Conservation (phyloP, 53 echinoderm and acorn worm species). For the Glandiceps talaboti region DNA sequence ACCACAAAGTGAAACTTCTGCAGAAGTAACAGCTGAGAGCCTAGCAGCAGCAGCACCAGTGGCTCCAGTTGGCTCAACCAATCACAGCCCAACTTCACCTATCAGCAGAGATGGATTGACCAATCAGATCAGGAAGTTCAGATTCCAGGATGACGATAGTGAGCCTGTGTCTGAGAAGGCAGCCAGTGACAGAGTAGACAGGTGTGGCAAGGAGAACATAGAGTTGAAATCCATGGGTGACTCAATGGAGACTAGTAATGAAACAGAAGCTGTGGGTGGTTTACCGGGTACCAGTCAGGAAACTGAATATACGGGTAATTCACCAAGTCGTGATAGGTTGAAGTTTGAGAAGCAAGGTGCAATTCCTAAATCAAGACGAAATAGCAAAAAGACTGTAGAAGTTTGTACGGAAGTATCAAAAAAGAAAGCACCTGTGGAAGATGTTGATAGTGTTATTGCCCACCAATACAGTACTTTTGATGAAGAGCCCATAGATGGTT, state of each 20-base stretch:
- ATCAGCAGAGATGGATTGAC: neutral
- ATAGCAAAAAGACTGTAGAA: constrained; percentile 29
- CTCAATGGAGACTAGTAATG: neutral
- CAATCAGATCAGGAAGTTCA: neutral
- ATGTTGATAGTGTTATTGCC: neutral
- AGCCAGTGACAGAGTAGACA: neutral
- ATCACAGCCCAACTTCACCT: constrained; percentile 11
- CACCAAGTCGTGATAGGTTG: neutral
- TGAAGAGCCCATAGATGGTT: constrained; percentile 20
- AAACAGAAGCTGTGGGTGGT: too few relatives aligned
- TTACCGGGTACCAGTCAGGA: neutral
- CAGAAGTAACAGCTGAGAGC: constrained; percentile 23
- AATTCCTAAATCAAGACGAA: constrained; percentile 66
- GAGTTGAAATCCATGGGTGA: neutral
- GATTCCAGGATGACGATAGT: neutral
- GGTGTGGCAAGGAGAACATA: too few relatives aligned
- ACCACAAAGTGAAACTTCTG: neutral
- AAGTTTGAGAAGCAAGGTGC: constrained; percentile 50
- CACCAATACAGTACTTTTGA: constrained; percentile 29
- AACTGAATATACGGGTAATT: neutral
- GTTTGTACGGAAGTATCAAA: neutral
- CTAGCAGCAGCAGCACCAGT: constrained; percentile 67
- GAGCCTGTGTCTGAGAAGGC: too few relatives aligned
- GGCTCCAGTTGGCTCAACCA: constrained; percentile 76
- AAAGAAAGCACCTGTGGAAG: constrained; percentile 22